Evolutionary conservation across 2,113 vertebrate species (phyloP), one percentile per base, ranked within the genome.

Genomic region (Nansenia antarctica): DNA sequence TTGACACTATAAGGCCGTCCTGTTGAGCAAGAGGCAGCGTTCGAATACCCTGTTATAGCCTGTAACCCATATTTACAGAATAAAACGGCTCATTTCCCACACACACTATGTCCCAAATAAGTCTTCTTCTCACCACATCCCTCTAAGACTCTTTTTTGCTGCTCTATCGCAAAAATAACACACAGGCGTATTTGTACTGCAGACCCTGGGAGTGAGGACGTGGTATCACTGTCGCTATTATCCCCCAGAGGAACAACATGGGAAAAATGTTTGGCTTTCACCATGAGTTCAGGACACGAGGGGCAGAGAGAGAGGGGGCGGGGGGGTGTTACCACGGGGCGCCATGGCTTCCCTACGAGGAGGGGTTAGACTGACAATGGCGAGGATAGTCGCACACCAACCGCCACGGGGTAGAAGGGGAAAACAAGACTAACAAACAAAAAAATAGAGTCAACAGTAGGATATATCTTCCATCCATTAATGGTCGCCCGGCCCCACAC

Each of bases 51-150:
- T 54, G 9, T 71, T 76, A 74, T 47, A 76, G 72, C 64, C 72
- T 66, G 37, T 69, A 86, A 78, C 65, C 69, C 60, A 81, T 60
- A 82, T 78, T 79, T 65, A 68, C 62, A 59, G 70, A 59, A 20
- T 29, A 69, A 80, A 79, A 66, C 53, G 9, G 3, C 31, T 63
- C 70, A 68, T 49, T 69, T 69, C 65, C 70, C 61, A 63, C 37
- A n/a, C n/a, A n/a, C 42, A 47, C 59, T 52, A 27, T 62, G 62
- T 70, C 53, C 69, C 62, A 72, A 80, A 82, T 70, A 55, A 54
- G 59, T 61, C 70, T 22, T 52, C 29, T 14, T 7, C 18, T 54
- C 20, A 67, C 75, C 73, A 52, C 77, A 78, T 59, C 62, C 73
- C 35, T 68, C 58, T 42, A 14, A 55, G 32, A 67, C 9, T 66